Conservation (phyloP, 1,140 invertebrate genomes). For the Drosophila auraria region DNA sequence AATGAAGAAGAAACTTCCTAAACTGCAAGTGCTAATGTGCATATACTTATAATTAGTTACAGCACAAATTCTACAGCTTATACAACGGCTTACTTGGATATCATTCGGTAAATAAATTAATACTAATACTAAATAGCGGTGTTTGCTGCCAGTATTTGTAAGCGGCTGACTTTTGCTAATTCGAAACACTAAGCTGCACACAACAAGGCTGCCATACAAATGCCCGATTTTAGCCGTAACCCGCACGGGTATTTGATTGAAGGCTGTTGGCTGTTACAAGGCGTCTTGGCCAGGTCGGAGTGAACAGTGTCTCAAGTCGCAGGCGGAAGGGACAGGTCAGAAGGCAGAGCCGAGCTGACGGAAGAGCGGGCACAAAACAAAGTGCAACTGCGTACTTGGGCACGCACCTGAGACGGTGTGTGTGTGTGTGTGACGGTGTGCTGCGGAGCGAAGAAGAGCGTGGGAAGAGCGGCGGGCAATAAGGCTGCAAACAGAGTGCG, state of each 20-base stretch:
- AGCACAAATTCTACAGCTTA: background rate
- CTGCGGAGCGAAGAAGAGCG: slow-evolving; percentile 29
- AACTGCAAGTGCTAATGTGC: no score
- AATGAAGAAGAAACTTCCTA: no score
- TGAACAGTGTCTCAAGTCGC: slow-evolving; percentile 1
- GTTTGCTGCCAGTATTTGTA: background rate
- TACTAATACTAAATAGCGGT: background rate
- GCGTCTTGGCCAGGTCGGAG: slow-evolving; percentile 31
- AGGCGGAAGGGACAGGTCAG: slow-evolving; percentile 51
- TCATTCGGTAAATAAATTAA: background rate
- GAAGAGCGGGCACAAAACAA: slow-evolving; percentile 54
- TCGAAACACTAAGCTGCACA: slow-evolving; percentile 17
- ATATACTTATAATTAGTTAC: background rate
- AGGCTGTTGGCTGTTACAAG: slow-evolving; percentile 17
- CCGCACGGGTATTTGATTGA: slow-evolving; percentile 18
- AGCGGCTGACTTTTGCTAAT: slow-evolving; percentile 1
- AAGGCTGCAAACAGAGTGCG: no score
- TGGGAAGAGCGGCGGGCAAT: slow-evolving; percentile 54
- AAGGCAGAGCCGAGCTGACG: slow-evolving; percentile 42
- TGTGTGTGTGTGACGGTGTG: slow-evolving; percentile 17
- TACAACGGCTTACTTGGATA: background rate
- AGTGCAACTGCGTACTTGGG: slow-evolving; percentile 64
- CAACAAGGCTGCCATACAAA: slow-evolving; percentile 43
- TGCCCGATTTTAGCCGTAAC: slow-evolving; percentile 8
- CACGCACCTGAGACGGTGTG: slow-evolving; percentile 59